Conservation (phyloP, 2,113 vertebrate species). For the Leuciscus idus region DNA sequence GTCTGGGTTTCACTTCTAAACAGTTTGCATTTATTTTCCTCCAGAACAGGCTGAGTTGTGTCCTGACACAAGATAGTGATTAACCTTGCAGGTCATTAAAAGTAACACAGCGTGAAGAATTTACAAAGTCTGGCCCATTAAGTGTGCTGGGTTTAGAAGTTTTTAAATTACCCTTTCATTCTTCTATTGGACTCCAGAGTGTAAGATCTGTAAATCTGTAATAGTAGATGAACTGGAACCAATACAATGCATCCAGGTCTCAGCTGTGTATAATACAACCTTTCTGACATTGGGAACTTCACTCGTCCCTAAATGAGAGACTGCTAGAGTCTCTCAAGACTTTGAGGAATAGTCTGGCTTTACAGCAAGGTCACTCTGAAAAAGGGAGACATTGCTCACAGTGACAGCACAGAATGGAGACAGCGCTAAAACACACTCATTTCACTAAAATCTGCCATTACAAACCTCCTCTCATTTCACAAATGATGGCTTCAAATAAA, state of each 20-base stretch:
- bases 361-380: background rate
- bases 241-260: background rate
- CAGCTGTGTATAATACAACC: background rate
- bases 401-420: slow-evolving; percentile 22
- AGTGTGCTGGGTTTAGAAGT: background rate
- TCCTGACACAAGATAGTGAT: slow-evolving; percentile 1
- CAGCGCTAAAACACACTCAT: background rate
- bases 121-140: slow-evolving; percentile 16
- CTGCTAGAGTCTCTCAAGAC: slow-evolving; percentile 13
- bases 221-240: background rate
- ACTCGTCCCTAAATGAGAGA: background rate
- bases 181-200: background rate
- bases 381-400: slow-evolving; percentile 1
- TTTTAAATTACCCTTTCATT: slow-evolving; percentile 19
- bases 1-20: background rate
- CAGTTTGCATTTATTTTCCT: background rate
- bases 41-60: background rate
- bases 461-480: slow-evolving; percentile 4
- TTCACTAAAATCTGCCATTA: slow-evolving; percentile 13
- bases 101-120: slow-evolving; percentile 34
- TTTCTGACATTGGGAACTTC: slow-evolving; percentile 22
- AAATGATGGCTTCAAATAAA: background rate
- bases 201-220: slow-evolving; percentile 21
- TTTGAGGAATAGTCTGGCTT: slow-evolving; percentile 12
- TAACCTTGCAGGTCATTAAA: slow-evolving; percentile 33